Evolutionary conservation across 2,113 vertebrate genomes (phyloP), one percentile per base, ranked within the genome.

Genomic region (Jacana jacana): DNA sequence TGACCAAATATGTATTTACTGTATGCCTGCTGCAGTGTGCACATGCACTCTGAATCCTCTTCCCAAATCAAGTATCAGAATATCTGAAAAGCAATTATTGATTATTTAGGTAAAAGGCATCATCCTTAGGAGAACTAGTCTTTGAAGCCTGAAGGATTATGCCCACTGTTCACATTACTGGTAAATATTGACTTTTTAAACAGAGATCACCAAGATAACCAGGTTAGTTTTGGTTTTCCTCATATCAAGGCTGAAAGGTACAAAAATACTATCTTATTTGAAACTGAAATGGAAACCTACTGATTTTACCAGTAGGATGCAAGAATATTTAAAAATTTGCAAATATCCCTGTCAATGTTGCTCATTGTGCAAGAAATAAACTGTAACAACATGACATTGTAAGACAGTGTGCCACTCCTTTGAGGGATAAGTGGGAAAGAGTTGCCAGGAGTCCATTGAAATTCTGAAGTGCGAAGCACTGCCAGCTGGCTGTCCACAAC

Each of bases 401-500:
- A 69, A 82, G 82, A 94, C 24, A 60, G 49, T n/a, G 71, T 80
- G 79, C 40, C 16, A 4, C 37, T 80, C 68, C 72, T 93, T 65
- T 58, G 91, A 87, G 63, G 64, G 52, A 51, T 10, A 54, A n/a
- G 49, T 65, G 79, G 39, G 63, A 77, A 86, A 19, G 30, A 33
- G 18, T 46, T 66, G 80, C 86, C 94, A 97, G 77, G 35, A 95
- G 24, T 40, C n/a, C 87, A 76, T 0, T 81, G 89, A 75, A 86
- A 95, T 86, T 79, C 63, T 83, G 80, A 6, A 7, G 42, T 66
- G 84, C 1, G 1, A 79, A 70, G 37, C 57, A 40, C 54, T 94
- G 92, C 96, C 98, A 98, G 93, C 91, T 97, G 96, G 92, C 88
- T 95, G 71, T 30, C 70, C 83, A 81, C 81, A 65, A 31, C 33